Conservation (phyloP, 2,888 invertebrate genomes). For the Laothoe populi region DNA sequence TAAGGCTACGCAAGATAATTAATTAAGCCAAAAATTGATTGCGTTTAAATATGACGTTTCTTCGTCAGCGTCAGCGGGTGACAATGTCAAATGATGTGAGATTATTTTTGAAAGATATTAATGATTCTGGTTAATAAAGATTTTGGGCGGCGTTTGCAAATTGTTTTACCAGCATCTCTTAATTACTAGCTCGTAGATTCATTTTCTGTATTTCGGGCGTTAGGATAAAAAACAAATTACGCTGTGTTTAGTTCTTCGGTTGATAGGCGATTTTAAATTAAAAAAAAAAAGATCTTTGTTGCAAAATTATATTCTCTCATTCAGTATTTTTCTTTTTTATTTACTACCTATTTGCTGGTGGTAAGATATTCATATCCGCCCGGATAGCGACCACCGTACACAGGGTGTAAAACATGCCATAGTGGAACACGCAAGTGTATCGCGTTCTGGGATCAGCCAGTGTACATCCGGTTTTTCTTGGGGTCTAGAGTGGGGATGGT, state of each 20-base stretch:
- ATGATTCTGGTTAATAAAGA: conserved; percentile 33
- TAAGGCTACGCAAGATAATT: conserved; percentile 24
- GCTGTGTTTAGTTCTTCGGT: neutral
- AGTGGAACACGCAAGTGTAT: no score
- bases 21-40: conserved; percentile 37
- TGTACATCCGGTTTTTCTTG: no score
- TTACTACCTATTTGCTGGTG: no score
- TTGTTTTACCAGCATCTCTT: conserved; percentile 5
- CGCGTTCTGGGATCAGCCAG: no score
- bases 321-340: no score
- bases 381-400: no score
- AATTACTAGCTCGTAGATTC: conserved; percentile 1
- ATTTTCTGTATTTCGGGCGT: neutral
- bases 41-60: conserved; percentile 35
- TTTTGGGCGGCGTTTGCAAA: conserved; percentile 18
- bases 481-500: no score
- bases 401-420: no score
- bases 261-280: no score
- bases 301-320: no score
- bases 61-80: conserved; percentile 26
- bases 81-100: conserved; percentile 35
- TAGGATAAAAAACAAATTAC: neutral
- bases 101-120: conserved; percentile 34
- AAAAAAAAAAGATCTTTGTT: no score
- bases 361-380: no score